Percentiles rank a stretch among this genome's conserved stretches.
These are phyloP conservation scores for Drosophila ogumai DNA, from an alignment of 1,140 invertebrate species.

Conservation along the genomic window DNA sequence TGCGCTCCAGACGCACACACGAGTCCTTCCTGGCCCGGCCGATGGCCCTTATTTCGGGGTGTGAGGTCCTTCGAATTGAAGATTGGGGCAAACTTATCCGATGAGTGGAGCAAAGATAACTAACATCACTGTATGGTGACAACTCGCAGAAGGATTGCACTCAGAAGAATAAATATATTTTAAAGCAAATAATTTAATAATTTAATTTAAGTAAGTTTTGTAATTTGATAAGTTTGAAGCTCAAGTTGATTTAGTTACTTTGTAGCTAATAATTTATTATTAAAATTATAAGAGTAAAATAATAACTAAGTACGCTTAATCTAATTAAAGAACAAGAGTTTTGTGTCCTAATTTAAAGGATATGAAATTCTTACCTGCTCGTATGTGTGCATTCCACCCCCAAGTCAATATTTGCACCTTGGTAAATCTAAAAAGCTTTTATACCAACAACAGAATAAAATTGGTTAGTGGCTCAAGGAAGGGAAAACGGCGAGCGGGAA, in stretches of 20 bases:
- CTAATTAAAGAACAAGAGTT: too few species aligned
- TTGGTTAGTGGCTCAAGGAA: conserved; percentile 2
- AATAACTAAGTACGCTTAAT: not conserved
- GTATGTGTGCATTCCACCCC: conserved; percentile 52
- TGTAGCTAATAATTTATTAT: not conserved
- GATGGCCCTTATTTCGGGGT: conserved; percentile 38
- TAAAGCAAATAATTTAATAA: too few species aligned
- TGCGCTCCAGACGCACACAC: conserved; percentile 43
- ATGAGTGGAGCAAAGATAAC: conserved; percentile 5
- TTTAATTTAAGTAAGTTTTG: too few species aligned
- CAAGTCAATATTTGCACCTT: conserved; percentile 73
- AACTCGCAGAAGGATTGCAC: not conserved
- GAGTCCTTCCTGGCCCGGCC: not conserved
- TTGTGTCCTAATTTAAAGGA: conserved; percentile 23
- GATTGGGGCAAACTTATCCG: conserved; percentile 20
- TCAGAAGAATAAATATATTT: not conserved
- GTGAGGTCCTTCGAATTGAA: conserved; percentile 14
- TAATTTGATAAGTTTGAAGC: not conserved
- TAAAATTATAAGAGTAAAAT: not conserved
- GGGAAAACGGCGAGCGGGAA: conserved; percentile 22
- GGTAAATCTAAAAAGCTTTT: conserved; percentile 72
- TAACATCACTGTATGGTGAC: conserved; percentile 7
- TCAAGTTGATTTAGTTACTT: not conserved
- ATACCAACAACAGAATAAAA: conserved; percentile 46
- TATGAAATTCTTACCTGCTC: not conserved